Percentiles rank a stretch among this genome's conserved stretches.
These are phyloP conservation scores for Daboia siamensis DNA, from an alignment of 2,113 vertebrate genomes.

Conservation along the genomic window DNA sequence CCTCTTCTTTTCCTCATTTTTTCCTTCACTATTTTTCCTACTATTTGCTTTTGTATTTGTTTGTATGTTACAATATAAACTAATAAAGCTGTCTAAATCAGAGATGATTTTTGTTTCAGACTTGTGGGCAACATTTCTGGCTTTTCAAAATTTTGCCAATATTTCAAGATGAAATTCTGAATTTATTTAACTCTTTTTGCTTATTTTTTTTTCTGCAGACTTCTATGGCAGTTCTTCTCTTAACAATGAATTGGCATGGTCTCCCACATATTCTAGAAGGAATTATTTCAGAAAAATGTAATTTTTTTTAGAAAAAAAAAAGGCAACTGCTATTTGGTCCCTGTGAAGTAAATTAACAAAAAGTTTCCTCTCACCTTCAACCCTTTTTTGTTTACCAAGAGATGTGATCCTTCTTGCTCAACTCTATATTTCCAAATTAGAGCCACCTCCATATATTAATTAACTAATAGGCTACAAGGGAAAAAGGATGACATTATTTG, in stretches of 20 bases:
- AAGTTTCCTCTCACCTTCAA: not conserved
- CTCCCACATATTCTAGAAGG: not conserved
- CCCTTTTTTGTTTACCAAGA: no score
- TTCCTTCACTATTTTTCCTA: no score
- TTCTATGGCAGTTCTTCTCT: not conserved
- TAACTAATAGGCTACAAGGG: not conserved
- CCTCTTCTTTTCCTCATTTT: no score
- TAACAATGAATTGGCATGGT: not conserved
- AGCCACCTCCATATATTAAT: not conserved
- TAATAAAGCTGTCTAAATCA: no score
- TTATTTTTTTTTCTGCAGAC: not conserved
- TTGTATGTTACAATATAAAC: no score
- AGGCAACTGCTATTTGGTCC: not conserved
- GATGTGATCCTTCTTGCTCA: not conserved
- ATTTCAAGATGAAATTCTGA: not conserved
- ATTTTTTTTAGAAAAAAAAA: not conserved
- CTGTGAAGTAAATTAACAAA: not conserved
- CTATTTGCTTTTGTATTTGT: no score
- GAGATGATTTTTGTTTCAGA: not conserved
- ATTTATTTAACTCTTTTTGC: not conserved
- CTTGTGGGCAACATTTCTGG: not conserved
- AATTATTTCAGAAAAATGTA: not conserved
- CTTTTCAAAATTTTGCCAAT: not conserved
- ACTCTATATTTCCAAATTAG: not conserved
- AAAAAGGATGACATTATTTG: not conserved